Evolutionary conservation across 2,888 invertebrate genomes (phyloP), one percentile per base, ranked within the genome.

Genomic region (Cataglyphis rosenhaueri): DNA sequence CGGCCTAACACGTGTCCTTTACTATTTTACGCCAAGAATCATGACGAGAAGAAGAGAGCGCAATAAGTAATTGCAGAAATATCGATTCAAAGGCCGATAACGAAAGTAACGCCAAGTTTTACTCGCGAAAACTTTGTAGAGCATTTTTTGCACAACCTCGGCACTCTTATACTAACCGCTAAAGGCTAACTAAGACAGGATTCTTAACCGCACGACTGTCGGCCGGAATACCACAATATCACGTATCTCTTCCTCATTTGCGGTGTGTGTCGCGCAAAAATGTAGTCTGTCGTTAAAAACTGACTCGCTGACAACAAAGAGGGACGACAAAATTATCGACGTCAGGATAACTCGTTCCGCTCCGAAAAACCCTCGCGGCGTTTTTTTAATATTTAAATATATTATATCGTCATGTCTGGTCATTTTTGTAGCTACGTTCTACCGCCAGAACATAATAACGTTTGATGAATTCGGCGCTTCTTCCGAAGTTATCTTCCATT

Each of bases 381-480:
- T 70, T 1, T n/a, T n/a, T 52, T 52, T 3, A 1, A 57, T 48
- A 55, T 76, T 52, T 38, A 76, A 55, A 76, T 25, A 4, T 48
- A 12, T 12, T 35, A 65, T 12, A 52, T 35, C 10, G 21, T 10
- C 3, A 18, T 12, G 25, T 52, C 12, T 8, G 6, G 5, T 10
- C 12, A 52, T 15, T 35, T 66, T 65, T 52, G 12, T 32, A 9
- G 5, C 25, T 8, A 65, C 10, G 25, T 75, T 44, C 57, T 66
- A 21, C n/a, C 32, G 2, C 1, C 10, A n/a, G 9, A 38, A n/a
- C 38, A 10, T 21, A 62, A 52, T n/a, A 21, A 57, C 57, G n/a
- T 78, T 70, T 41, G 41, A 78, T 70, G 57, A 78, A 78, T 70
- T 78, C 4, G 57, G 32, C 2, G 8, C 15, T 57, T 70, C 21